A percentile compares a stretch with the other conserved stretches of the same genome.
phyloP scores from a whole-genome alignment of 1,140 invertebrate genomes.

The Papilio aristodemus region DNA sequence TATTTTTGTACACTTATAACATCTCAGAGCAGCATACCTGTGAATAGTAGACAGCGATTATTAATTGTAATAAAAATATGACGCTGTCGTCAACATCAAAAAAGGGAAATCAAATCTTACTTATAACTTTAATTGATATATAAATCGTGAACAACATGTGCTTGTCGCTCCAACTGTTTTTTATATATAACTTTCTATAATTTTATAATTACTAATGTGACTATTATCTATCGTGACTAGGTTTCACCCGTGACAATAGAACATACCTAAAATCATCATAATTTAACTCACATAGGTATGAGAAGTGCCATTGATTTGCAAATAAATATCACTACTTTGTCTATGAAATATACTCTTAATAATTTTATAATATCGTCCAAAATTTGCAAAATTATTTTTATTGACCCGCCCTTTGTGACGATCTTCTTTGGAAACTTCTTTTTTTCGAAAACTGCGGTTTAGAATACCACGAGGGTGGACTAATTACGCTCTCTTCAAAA shows the following conservation, averaged over 20 bases:
- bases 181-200: background rate
- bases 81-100: no score
- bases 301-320: conserved; percentile 23
- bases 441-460: conserved; percentile 74
- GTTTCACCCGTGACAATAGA: conserved; percentile 30
- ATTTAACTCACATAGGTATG: conserved; percentile 19
- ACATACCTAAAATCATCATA: conserved; percentile 19
- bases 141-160: no score
- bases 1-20: no score
- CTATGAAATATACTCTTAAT: conserved; percentile 12
- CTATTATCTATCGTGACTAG: conserved; percentile 32
- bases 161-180: background rate
- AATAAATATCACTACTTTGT: conserved; percentile 19
- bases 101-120: no score
- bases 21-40: no score
- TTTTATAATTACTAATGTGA: conserved; percentile 15
- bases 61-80: no score
- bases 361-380: background rate
- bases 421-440: conserved; percentile 63
- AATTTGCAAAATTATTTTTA: conserved; percentile 16
- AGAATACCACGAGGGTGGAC: conserved; percentile 75
- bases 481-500: conserved; percentile 65
- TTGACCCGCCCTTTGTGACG: conserved; percentile 48
- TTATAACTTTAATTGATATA: no score
- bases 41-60: no score